Evolutionary conservation across 1,140 invertebrate species (phyloP).

Genomic region (Drosophila burlai): DNA sequence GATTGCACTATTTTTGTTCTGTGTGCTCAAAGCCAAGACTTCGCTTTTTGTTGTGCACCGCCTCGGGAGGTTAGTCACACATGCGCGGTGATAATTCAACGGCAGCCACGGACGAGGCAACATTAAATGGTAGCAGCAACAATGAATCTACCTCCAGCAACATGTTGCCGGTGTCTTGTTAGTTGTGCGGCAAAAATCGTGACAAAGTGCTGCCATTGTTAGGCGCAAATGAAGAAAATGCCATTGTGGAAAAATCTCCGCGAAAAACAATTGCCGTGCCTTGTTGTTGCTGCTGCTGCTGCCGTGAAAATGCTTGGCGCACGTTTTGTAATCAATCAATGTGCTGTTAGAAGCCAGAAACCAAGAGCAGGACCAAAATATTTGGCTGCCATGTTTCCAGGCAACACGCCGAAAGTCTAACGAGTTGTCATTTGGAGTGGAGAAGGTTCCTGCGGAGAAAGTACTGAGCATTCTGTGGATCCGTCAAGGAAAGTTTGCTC

Average conservation of each 20-base stretch:
- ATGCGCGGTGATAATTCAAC: constrained; percentile 80
- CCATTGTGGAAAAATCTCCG: constrained; percentile 76
- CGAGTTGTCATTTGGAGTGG: constrained; percentile 60
- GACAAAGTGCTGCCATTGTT: constrained; percentile 82
- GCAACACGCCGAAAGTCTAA: constrained; percentile 52
- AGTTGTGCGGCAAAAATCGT: constrained; percentile 73
- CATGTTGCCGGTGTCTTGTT: constrained; percentile 80
- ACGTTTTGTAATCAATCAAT: constrained; percentile 82
- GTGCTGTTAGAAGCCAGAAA: constrained; percentile 51
- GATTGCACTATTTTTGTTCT: background rate
- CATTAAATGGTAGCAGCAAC: constrained; percentile 78
- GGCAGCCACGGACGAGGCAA: constrained; percentile 51
- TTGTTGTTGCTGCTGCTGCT: constrained; percentile 59
- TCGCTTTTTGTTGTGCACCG: constrained; percentile 76
- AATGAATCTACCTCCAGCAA: constrained; percentile 56
- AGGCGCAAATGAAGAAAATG: constrained; percentile 83
- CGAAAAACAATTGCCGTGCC: constrained; percentile 74
- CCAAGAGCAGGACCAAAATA: constrained; percentile 58
- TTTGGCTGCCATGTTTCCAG: constrained; percentile 57
- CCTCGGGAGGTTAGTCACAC: constrained; percentile 77
- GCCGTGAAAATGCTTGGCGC: constrained; percentile 78
- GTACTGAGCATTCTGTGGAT: constrained; percentile 13
- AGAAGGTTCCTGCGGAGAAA: constrained; percentile 51
- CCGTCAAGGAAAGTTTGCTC: constrained; percentile 25
- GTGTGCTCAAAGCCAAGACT: constrained; percentile 15